A percentile compares a stretch with the other conserved stretches of the same genome.
Evolutionary conservation across 2,113 vertebrate genomes (phyloP).

Genomic region (Cairina moschata): DNA sequence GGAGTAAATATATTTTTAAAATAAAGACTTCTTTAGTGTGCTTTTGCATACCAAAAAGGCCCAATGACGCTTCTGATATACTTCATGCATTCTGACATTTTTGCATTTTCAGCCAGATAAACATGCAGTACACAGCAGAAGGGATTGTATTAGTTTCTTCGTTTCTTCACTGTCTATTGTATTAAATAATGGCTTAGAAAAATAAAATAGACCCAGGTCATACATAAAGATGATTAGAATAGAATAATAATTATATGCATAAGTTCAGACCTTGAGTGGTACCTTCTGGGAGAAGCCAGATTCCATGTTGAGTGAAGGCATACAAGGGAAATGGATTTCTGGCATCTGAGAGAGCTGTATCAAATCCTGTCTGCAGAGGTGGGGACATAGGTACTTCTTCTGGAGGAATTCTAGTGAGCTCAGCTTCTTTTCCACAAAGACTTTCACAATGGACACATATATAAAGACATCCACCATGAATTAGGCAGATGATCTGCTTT

Average conservation of each 20-base stretch:
- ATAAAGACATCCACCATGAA: neutral
- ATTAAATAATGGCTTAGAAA: constrained; percentile 55
- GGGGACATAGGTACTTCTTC: neutral
- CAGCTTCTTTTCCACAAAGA: neutral
- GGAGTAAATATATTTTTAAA: neutral
- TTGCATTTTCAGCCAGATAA: constrained; percentile 33
- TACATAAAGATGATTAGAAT: constrained; percentile 46
- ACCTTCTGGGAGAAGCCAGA: neutral
- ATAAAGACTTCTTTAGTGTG: neutral
- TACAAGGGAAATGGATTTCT: neutral
- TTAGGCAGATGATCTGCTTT: neutral
- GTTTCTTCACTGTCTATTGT: constrained; percentile 41
- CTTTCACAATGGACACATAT: neutral
- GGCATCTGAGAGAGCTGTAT: neutral
- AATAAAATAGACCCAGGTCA: constrained; percentile 55
- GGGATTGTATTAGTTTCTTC: constrained; percentile 46
- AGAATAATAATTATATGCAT: neutral
- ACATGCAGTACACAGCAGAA: neutral
- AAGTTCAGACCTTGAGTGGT: neutral
- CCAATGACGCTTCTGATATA: neutral
- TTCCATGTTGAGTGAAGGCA: neutral
- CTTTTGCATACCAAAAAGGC: constrained; percentile 1
- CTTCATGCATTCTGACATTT: constrained; percentile 27
- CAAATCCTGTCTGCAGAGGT: neutral
- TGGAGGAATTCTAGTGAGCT: neutral